Base-by-base conservation (phyloP, 1,140 invertebrate species). In the Macrosteles quadrilineatus region DNA sequence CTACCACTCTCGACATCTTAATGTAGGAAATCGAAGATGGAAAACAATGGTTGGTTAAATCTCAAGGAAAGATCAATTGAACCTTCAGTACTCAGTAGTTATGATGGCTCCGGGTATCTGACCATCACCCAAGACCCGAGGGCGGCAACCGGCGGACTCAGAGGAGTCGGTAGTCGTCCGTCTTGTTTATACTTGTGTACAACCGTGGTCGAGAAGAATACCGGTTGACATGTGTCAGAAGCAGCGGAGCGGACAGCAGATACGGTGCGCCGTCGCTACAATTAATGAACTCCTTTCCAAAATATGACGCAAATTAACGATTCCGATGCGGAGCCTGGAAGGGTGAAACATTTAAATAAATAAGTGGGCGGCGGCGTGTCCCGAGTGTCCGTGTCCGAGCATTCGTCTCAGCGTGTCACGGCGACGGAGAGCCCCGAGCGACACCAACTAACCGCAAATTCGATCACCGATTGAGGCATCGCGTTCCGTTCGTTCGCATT, bases 241-340 rank as follows among this genome's bases (percentile, higher is more conserved):
- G 55, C 31, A 30, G 6, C n/a, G 27, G 59, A 32, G 11, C 59
- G 30, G 29, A 32, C 31, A 17, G n/a, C n/a, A n/a, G n/a, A n/a
- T n/a, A n/a, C 19, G 55, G 19, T 17, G 59, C 27, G 27, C 30
- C 27, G 59, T 11, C 59, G 17, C 30, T 14, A 17, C 29, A 23
- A 63, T 63, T 63, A 63, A 63, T 63, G 59, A 63, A 32, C 59
- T 19, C 59, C n/a, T 14, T 31, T 23, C 59, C 29, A 32, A 63
- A 63, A 63, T 63, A 31, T 63, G 59, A 63, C 59, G 31, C 59
- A 63, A 63, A 63, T 63, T 63, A 63, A 63, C 59, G 59, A 63
- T 27, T 32, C 47, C 47, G 47, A 50, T 50, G 21, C 47, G 47
- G n/a, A 50, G 47, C 47, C 47, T 50, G 4, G 47, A 50, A 50